Base-by-base conservation (phyloP, 2,888 invertebrate species). In the Erebia aethiops region DNA sequence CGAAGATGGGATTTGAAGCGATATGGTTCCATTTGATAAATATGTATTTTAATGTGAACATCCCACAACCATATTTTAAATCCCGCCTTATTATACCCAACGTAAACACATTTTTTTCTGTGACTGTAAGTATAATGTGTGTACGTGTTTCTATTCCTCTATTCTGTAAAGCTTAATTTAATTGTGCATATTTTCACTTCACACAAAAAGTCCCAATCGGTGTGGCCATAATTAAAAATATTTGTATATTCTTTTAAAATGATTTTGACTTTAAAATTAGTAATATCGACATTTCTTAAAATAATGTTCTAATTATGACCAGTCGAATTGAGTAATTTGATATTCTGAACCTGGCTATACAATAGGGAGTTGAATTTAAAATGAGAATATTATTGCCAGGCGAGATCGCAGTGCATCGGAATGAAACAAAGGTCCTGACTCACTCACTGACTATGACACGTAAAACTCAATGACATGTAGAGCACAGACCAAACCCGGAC, bases 81-180 rank as follows among this genome's bases (percentile, higher is more conserved):
- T 64, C 62, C 58, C 69, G 64, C 58, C 64, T 64, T 58, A 58
- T 56, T 10, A 26, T 64, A 69, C 18, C 49, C 26, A 43, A 43
- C 51, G 51, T 58, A 67, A 18, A 60, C 60, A 67, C 60, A 67
- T 67, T 61, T 41, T 60, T 46, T 4, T 62, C 46, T 63, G 7
- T 21, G 13, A 8, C 14, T 16, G 14, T 35, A 41, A 1, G 35
- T 64, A 16, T 49, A 67, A 67, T 67, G 67, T 67, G 60, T 67
- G 35, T 67, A 67, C 79, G 81, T 81, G 80, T 64, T 46, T 41
- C n/a, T 77, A 77, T 80, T 81, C 81, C 71, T 77, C 78, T 81
- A 81, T 82, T 62, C 71, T 71, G 74, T 69, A 64, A 61, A 58
- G 64, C 51, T 70, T 18, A 18, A 21, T 46, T 65, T 51, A 13